Evolutionary conservation across 2,113 vertebrate species (phyloP).

Genomic region (Mixornis gularis): DNA sequence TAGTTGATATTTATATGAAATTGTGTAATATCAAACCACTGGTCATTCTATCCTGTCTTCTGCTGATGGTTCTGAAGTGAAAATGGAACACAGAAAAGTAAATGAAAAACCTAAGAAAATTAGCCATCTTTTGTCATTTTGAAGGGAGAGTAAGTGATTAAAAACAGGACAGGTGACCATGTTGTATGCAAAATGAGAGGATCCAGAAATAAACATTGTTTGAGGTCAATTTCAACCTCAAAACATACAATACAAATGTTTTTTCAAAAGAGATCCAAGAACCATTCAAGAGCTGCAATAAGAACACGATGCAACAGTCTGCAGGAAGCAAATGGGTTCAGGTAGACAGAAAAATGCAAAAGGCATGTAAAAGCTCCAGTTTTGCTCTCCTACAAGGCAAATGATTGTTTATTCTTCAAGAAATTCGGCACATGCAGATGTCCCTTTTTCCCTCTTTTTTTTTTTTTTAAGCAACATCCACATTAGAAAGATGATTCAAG

Average conservation of each 20-base stretch:
- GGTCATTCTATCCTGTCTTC: not conserved
- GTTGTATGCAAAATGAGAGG: not conserved
- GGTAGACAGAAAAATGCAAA: not conserved
- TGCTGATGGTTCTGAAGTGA: not conserved
- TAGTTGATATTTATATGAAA: not conserved
- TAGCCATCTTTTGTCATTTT: not conserved
- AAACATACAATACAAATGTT: not conserved
- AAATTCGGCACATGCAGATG: not conserved
- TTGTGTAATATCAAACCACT: not conserved
- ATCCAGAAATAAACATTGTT: not conserved
- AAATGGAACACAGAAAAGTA: not conserved
- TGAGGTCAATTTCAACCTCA: not conserved
- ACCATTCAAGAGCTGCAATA: not conserved
- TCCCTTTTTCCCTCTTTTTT: not conserved
- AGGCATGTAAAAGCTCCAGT: not conserved
- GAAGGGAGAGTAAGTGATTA: not conserved
- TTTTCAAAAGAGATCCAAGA: not conserved
- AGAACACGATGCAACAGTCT: not conserved
- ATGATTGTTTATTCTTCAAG: not conserved
- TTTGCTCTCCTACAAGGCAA: not conserved
- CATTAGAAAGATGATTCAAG: not conserved
- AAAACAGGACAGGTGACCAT: not conserved
- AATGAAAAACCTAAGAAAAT: not conserved
- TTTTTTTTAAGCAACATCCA: not conserved
- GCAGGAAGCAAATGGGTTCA: not conserved